These are phyloP conservation scores for Cavia porcellus DNA, from an alignment of 2,113 vertebrate genomes.

Conservation along the genomic window DNA sequence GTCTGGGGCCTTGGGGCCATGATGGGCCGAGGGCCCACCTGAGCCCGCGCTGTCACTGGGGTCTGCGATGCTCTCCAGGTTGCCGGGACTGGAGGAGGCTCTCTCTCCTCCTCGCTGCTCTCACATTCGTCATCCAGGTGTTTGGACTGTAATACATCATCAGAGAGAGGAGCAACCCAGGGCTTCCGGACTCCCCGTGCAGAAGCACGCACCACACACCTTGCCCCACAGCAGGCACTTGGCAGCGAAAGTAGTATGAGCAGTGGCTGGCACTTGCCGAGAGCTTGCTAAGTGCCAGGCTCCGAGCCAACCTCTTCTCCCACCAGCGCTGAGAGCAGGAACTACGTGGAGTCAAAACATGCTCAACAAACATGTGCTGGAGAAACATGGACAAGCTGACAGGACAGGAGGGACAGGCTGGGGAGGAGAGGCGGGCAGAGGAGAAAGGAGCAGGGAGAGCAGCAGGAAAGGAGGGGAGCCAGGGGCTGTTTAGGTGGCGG, in stretches of 20 bases:
- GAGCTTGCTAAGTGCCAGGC: constrained; percentile 43
- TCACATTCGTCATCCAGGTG: constrained; percentile 69
- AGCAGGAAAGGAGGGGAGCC: no score
- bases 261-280: background rate
- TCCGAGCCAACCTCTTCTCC: constrained; percentile 39
- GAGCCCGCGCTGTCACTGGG: background rate
- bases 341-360: background rate
- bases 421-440: background rate
- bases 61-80: constrained; percentile 61
- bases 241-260: background rate
- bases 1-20: constrained; percentile 52
- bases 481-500: background rate
- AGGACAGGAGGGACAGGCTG: no score
- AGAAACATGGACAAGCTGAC: background rate
- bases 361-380: background rate
- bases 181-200: background rate
- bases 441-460: no score
- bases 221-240: background rate
- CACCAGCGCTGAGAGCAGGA: constrained; percentile 21
- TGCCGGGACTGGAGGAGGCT: constrained; percentile 17
- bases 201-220: background rate
- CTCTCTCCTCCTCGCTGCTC: constrained; percentile 73
- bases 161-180: constrained; percentile 4
- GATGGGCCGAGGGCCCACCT: constrained; percentile 41
- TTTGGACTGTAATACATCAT: constrained; percentile 59